Conservation (phyloP, 2,113 vertebrate genomes). For the Crotalus tigris region DNA sequence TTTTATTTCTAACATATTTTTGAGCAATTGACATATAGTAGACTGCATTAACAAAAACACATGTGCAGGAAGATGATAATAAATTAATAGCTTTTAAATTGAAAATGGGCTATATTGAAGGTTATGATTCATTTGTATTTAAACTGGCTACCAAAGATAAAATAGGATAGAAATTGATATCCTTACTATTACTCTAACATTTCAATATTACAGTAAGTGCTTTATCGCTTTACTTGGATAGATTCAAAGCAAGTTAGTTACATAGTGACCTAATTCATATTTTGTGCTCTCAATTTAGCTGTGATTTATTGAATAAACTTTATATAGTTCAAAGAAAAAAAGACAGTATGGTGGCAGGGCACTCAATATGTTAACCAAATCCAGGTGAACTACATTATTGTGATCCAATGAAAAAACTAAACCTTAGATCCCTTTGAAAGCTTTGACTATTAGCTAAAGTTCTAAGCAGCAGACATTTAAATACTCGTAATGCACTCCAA, state of each 20-base stretch:
- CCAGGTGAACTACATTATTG: not conserved
- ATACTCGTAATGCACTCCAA: not conserved
- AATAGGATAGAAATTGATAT: not conserved
- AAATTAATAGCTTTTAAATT: not conserved
- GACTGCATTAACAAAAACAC: not conserved
- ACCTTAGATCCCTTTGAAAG: not conserved
- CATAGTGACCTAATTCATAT: not conserved
- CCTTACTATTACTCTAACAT: not conserved
- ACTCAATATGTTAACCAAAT: not conserved
- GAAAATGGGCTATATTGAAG: not conserved
- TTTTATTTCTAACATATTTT: not conserved
- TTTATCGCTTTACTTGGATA: not conserved
- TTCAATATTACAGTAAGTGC: not conserved
- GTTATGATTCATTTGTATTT: not conserved
- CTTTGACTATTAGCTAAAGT: not conserved
- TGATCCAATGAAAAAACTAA: not conserved
- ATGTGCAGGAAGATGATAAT: not conserved
- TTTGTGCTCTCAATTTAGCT: not conserved
- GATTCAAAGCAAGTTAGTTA: not conserved
- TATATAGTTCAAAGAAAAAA: not conserved
- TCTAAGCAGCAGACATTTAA: not conserved
- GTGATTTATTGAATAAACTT: not conserved
- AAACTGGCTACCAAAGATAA: not conserved
- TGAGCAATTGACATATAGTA: not conserved
- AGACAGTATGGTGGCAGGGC: not conserved